These are phyloP conservation scores for Cheilosia grossa DNA, from an alignment of 2,888 invertebrate species.

Conservation along the genomic window DNA sequence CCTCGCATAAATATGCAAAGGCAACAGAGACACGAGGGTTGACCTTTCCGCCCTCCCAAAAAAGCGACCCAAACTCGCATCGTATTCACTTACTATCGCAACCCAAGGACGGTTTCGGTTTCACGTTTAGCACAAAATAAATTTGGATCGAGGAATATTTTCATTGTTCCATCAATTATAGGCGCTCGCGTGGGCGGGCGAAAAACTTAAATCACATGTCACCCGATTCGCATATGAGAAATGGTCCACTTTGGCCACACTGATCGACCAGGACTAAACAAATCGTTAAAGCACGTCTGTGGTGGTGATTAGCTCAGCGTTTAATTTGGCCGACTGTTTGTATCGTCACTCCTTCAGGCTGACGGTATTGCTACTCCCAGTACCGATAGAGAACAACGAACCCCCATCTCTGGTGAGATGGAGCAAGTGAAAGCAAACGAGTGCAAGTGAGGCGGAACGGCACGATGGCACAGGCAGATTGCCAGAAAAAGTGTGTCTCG, in stretches of 20 bases:
- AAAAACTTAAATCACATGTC: constrained; percentile 44
- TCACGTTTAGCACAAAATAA: constrained; percentile 10
- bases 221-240: constrained; percentile 32
- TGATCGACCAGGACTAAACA: constrained; percentile 25
- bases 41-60: constrained; percentile 43
- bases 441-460: constrained; percentile 14
- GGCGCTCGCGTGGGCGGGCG: constrained; percentile 10
- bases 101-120: neutral
- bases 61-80: constrained; percentile 1
- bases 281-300: neutral
- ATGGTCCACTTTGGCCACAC: constrained; percentile 10
- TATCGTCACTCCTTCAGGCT: constrained; percentile 50
- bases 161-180: constrained; percentile 25
- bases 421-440: constrained; percentile 11
- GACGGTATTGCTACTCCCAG: constrained; percentile 34
- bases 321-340: constrained; percentile 29
- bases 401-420: constrained; percentile 27
- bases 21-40: neutral
- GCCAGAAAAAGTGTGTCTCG: constrained; percentile 65
- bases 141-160: neutral
- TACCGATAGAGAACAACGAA: constrained; percentile 47
- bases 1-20: constrained; percentile 15
- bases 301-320: constrained; percentile 5
- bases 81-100: constrained; percentile 53
- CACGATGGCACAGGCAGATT: constrained; percentile 39